Percentiles rank a stretch among this genome's conserved stretches.
These are phyloP conservation scores for Urosaurus nigricauda DNA, from an alignment of 2,797 vertebrate genomes.

Conservation along the genomic window DNA sequence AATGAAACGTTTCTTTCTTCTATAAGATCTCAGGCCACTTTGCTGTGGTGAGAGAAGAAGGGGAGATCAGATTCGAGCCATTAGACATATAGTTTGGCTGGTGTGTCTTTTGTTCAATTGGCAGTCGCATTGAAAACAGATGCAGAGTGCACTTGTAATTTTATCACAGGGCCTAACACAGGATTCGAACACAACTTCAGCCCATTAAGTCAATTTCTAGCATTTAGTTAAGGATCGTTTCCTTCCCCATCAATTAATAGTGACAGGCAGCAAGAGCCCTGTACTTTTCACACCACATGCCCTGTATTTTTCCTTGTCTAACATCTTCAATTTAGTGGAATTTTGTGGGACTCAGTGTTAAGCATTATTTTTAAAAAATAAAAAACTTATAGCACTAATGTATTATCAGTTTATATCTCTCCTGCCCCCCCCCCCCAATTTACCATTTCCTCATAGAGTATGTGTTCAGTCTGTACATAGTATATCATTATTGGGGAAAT, in stretches of 20 bases:
- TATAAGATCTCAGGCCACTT: conserved; percentile 30
- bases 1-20: conserved; percentile 18
- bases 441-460: too few species aligned
- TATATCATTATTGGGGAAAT: too few species aligned
- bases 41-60: conserved; percentile 8
- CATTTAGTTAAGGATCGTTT: conserved; percentile 34
- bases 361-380: too few species aligned
- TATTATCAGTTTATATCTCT: too few species aligned
- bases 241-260: conserved; percentile 1
- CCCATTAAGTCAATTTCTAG: conserved; percentile 37
- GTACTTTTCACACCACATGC: conserved; percentile 28
- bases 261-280: neutral
- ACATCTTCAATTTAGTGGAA: neutral
- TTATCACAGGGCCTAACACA: conserved; percentile 4
- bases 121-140: conserved; percentile 38
- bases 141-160: conserved; percentile 26
- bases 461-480: too few species aligned
- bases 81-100: conserved; percentile 17
- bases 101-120: conserved; percentile 31
- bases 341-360: too few species aligned
- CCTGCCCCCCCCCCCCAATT: too few species aligned
- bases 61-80: conserved; percentile 12
- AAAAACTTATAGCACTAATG: too few species aligned
- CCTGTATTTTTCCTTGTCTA: neutral
- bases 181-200: conserved; percentile 16